phyloP scores from a whole-genome alignment of 1,140 invertebrate species.

The Asbolus verrucosus region DNA sequence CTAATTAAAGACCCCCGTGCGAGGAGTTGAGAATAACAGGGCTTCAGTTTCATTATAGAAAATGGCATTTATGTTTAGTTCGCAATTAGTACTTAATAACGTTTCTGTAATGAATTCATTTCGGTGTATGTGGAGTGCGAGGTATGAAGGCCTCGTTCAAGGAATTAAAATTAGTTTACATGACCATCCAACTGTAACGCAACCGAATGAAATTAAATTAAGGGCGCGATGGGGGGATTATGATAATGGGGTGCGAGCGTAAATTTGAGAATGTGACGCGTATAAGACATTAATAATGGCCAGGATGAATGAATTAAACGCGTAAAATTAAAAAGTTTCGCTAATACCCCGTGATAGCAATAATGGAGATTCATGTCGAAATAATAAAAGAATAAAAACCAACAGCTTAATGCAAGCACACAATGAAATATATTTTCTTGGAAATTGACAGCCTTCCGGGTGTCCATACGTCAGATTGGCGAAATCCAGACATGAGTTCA shows the following conservation, averaged over 20 bases:
- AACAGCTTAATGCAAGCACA: slow-evolving; percentile 29
- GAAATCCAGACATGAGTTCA: neutral
- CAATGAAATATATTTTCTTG: too few species aligned
- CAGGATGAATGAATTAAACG: slow-evolving; percentile 16
- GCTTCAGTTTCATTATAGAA: slow-evolving; percentile 13
- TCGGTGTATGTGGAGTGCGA: slow-evolving; percentile 8
- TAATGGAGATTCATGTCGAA: slow-evolving; percentile 26
- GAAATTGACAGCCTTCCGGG: too few species aligned
- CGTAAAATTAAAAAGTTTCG: slow-evolving; percentile 23
- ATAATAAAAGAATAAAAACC: slow-evolving; percentile 17
- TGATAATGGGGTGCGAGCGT: slow-evolving; percentile 23
- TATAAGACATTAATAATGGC: slow-evolving; percentile 25
- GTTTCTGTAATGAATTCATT: slow-evolving; percentile 29
- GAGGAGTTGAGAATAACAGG: neutral
- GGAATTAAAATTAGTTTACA: slow-evolving; percentile 37
- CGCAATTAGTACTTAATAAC: slow-evolving; percentile 38
- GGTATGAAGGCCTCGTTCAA: slow-evolving; percentile 13
- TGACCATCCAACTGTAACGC: slow-evolving; percentile 28
- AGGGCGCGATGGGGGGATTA: slow-evolving; percentile 23
- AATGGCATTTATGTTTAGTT: slow-evolving; percentile 26
- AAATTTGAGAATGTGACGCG: slow-evolving; percentile 8
- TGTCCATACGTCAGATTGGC: too few species aligned
- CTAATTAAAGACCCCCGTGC: slow-evolving; percentile 7
- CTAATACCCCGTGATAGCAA: slow-evolving; percentile 28
- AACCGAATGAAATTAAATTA: slow-evolving; percentile 38